Percentiles rank a stretch among this genome's conserved stretches.
These are phyloP conservation scores for Neolamprologus sp. DNA, from an alignment of 2,113 vertebrate species.

Conservation along the genomic window DNA sequence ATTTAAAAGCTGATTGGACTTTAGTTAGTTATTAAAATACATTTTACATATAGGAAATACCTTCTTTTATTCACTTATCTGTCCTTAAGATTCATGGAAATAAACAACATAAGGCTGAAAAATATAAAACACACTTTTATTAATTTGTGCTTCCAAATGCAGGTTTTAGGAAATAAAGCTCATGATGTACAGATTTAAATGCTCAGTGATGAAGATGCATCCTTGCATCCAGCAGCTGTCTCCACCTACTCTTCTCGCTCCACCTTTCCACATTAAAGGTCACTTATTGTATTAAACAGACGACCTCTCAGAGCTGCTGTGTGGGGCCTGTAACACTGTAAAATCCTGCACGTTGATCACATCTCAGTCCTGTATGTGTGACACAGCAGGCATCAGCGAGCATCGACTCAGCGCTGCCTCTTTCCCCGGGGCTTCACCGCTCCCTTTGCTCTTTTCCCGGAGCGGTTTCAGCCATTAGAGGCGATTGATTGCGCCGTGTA, in stretches of 20 bases:
- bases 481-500: neutral
- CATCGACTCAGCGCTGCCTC: neutral
- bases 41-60: neutral
- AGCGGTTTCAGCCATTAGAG: neutral
- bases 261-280: neutral
- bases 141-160: neutral
- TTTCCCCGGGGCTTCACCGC: neutral
- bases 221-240: neutral
- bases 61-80: neutral
- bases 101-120: neutral
- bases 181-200: neutral
- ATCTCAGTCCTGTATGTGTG: neutral
- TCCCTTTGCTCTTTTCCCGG: neutral
- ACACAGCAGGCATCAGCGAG: neutral
- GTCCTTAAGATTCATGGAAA: neutral
- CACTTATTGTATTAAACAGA: neutral
- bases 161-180: neutral
- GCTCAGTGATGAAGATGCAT: neutral
- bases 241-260: rapidly evolving
- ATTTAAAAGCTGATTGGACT: neutral
- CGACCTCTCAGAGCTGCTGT: neutral
- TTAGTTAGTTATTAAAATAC: neutral
- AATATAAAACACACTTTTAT: neutral
- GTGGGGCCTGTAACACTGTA: neutral
- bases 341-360: neutral